Evolutionary conservation across 2,888 invertebrate genomes (phyloP), one percentile per base, ranked within the genome.

Genomic region (Amphipoea oculea): DNA sequence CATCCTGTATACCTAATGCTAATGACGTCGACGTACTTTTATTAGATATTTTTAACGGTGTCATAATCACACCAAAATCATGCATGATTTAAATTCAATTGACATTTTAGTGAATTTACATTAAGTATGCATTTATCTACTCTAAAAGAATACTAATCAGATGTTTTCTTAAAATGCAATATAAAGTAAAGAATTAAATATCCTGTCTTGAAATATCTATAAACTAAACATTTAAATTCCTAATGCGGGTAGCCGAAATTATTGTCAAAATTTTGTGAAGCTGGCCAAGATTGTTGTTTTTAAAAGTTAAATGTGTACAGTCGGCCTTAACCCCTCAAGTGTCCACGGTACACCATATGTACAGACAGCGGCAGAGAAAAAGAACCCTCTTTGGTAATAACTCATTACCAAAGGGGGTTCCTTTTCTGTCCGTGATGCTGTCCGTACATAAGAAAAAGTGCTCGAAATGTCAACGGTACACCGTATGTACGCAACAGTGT

Each of bases 51-150:
- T 71, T 54, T 63, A 42, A 42, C 12, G 17, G 36, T 68, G 62
- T 72, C 57, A 40, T 48, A 57, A 51, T 70, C n/a, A 12, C 45
- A 20, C 23, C 14, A 54, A 45, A 62, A 67, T 29, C 36, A 45
- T 67, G 36, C 51, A 48, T 40, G 6, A 84, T 84, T 73, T 60
- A 71, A 79, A 83, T 76, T 81, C 72, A 72, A 45, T 69, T 72
- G 82, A 81, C 86, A 85, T 83, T 85, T 75, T 72, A 72, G 2
- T 40, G 42, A 85, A 81, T 72, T 83, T 40, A 20, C 63, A 85
- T 73, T 79, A 48, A 4, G 48, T 48, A 60, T 65, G 45, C 73
- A 80, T 75, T 74, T 85, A 36, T 48, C 40, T 73, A 72, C 54
- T 60, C 20, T 62, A 14, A n/a, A n/a, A 62, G 86, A 81, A 85